A percentile compares a stretch with the other conserved stretches of the same genome.
phyloP scores from a whole-genome alignment of 2,113 vertebrate species.

The Ramphastos sulfuratus region DNA sequence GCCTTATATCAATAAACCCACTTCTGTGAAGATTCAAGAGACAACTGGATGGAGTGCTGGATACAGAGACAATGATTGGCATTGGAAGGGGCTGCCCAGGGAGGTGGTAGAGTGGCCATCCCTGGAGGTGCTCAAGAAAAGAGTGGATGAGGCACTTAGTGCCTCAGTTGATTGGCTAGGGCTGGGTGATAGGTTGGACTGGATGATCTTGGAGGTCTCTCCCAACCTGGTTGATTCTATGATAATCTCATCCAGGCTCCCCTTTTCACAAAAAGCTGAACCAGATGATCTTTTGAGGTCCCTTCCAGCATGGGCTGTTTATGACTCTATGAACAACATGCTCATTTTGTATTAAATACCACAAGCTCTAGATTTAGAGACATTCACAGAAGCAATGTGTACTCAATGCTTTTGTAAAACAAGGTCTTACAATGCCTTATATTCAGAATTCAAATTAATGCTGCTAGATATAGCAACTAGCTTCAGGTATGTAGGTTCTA shows the following conservation, averaged over 20 bases:
- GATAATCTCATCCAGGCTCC: neutral
- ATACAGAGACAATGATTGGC: neutral
- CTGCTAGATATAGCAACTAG: constrained; percentile 10
- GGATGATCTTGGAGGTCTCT: too few relatives aligned
- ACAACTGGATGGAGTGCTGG: rapidly evolving
- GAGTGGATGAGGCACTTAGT: too few relatives aligned
- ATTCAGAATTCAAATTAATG: constrained; percentile 35
- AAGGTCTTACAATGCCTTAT: neutral
- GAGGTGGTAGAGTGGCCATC: too few relatives aligned
- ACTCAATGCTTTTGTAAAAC: neutral
- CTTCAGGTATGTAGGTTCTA: constrained; percentile 11
- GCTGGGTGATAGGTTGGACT: too few relatives aligned
- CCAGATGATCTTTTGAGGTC: neutral
- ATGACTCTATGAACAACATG: neutral
- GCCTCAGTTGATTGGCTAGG: too few relatives aligned
- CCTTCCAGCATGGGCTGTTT: neutral
- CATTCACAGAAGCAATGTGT: neutral
- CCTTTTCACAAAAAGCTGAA: neutral
- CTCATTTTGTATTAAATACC: neutral
- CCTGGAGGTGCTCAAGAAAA: too few relatives aligned
- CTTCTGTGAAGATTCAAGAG: neutral
- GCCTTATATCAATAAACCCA: neutral
- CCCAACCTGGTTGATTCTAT: too few relatives aligned
- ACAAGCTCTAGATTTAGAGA: neutral
- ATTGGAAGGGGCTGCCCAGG: too few relatives aligned